A percentile compares a stretch with the other conserved stretches of the same genome.
phyloP scores from a whole-genome alignment of 2,797 vertebrate genomes.

The Mico argentatus region DNA sequence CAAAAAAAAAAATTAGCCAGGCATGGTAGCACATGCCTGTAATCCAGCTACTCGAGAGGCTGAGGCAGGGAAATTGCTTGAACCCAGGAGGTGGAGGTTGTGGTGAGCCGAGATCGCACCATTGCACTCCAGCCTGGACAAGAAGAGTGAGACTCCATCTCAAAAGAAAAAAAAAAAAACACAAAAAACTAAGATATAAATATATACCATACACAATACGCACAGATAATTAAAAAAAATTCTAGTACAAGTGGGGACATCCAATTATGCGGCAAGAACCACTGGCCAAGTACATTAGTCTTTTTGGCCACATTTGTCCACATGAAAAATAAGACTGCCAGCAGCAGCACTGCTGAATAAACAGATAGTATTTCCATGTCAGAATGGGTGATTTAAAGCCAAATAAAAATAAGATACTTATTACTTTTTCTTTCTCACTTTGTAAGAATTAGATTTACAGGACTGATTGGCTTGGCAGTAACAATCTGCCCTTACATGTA shows the following conservation, averaged over 20 bases:
- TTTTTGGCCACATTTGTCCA: constrained; percentile 45
- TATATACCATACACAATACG: background rate
- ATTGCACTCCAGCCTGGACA: too few species aligned
- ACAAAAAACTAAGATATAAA: background rate
- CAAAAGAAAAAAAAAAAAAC: background rate
- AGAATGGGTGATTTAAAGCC: constrained; percentile 41
- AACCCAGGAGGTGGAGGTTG: too few species aligned
- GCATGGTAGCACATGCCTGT: too few species aligned
- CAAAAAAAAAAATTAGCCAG: too few species aligned
- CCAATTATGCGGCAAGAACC: constrained; percentile 32
- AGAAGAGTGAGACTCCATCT: too few species aligned
- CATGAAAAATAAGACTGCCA: constrained; percentile 55
- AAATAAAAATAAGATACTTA: constrained; percentile 29
- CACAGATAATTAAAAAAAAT: background rate
- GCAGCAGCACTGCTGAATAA: background rate
- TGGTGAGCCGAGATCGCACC: too few species aligned
- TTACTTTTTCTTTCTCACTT: constrained; percentile 44
- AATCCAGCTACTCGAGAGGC: too few species aligned
- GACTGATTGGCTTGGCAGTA: background rate
- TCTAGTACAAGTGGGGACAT: background rate
- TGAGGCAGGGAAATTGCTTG: too few species aligned
- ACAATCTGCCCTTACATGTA: background rate
- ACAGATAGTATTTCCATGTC: constrained; percentile 16
- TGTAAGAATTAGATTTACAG: constrained; percentile 59
- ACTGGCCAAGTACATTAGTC: background rate